Evolutionary conservation across 2,797 vertebrate species (phyloP).

Genomic region (Diglossa cyanea): DNA sequence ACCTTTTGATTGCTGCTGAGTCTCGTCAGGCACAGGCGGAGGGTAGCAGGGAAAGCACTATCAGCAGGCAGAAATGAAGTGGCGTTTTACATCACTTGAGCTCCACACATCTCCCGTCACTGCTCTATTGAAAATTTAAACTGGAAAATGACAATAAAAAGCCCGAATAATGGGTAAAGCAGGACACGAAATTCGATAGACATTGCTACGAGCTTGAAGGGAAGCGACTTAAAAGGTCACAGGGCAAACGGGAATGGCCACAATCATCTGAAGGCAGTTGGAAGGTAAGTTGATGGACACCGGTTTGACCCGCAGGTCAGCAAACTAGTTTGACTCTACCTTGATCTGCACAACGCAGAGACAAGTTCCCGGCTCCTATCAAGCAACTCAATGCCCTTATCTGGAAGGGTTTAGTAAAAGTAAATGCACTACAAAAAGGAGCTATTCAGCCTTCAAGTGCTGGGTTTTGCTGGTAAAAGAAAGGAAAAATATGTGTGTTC

Average conservation of each 20-base stretch:
- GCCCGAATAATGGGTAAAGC: background rate
- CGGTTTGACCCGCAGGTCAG: slow-evolving; percentile 74
- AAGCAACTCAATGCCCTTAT: slow-evolving; percentile 55
- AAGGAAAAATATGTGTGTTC: background rate
- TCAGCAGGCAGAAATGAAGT: background rate
- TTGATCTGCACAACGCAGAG: slow-evolving; percentile 68
- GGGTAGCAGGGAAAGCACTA: background rate
- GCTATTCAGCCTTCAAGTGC: slow-evolving; percentile 45
- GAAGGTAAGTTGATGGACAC: slow-evolving; percentile 63
- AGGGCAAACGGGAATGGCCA: slow-evolving; percentile 27
- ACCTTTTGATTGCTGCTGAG: background rate
- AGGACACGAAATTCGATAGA: slow-evolving; percentile 5
- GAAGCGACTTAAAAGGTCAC: slow-evolving; percentile 54
- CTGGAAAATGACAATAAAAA: slow-evolving; percentile 41
- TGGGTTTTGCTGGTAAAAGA: background rate
- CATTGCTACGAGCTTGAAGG: slow-evolving; percentile 1
- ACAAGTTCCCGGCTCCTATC: slow-evolving; percentile 59
- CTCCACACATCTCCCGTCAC: background rate
- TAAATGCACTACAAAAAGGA: slow-evolving; percentile 53
- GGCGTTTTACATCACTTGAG: background rate
- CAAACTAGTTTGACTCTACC: slow-evolving; percentile 72
- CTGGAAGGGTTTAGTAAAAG: slow-evolving; percentile 59
- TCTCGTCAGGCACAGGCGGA: background rate
- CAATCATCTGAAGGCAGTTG: slow-evolving; percentile 35
- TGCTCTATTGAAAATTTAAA: slow-evolving; percentile 10